Base-by-base conservation (phyloP, 2,888 invertebrate species). In the Drosophila birchii region DNA sequence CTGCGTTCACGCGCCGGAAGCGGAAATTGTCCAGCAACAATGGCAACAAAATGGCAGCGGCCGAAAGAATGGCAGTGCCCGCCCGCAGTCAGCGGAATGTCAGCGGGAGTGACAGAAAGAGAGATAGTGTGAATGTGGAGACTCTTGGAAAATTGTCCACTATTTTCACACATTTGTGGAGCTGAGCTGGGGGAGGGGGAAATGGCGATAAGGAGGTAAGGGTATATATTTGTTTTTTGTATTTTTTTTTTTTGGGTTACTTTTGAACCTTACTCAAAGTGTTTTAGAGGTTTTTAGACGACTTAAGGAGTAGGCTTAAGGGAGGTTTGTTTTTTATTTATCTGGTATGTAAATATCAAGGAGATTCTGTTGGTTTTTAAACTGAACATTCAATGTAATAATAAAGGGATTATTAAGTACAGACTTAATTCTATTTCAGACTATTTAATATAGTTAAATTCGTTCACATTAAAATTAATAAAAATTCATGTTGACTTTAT, bases 21-120 rank as follows among this genome's bases (percentile, higher is more conserved):
- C 89, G 86, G 89, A 86, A 90, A 90, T 88, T 88, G 89, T 86
- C 86, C 84, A 77, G 68, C 89, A 75, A 89, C 89, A 89, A 88
- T 86, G 84, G 75, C 88, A 76, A 78, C 88, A 88, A 88, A 84
- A 88, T 88, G 75, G 87, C 86, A 76, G 54, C 80, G 80, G 64
- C 64, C 49, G 23, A 64, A 64, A 41, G 49, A 64, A 81, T 75
- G 81, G 43, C 20, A 8, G 73, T 51, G 81, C 73, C 67, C 66
- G 43, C 66, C 51, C 67, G 18, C 67, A 32, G 44, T 29, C 36
- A 53, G 23, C 38, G 53, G 44, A 44, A 44, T 45, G 51, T 44
- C 34, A 36, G 23, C 36, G 66, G 12, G 38, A 14, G 23, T 9
- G 61, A 11, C 23, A 56, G 57, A 20, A 39, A 38, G 18, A 20